phyloP scores from a whole-genome alignment of 2,888 invertebrate genomes.

The Papilio demoleus region DNA sequence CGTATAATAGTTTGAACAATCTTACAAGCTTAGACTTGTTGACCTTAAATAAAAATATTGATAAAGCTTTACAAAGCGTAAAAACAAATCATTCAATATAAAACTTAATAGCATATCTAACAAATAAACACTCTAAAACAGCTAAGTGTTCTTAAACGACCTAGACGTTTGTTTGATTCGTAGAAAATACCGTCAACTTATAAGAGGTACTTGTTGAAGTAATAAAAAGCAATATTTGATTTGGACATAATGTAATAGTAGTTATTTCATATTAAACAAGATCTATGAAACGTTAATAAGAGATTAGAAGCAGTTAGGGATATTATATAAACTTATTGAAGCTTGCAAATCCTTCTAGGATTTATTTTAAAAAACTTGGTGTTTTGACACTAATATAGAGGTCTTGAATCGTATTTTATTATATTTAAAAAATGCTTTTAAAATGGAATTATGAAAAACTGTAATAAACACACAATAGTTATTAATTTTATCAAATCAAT shows the following conservation, averaged over 20 bases:
- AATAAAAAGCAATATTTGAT: not conserved
- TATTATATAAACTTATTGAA: not conserved
- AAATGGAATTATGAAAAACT: not conserved
- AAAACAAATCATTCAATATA: not conserved
- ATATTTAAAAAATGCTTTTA: not conserved
- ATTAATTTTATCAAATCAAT: constrained; percentile 46
- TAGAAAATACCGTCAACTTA: not conserved
- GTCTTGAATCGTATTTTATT: not conserved
- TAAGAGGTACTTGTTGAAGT: not conserved
- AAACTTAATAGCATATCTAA: not conserved
- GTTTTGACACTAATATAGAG: not conserved
- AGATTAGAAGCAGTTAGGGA: too few relatives aligned
- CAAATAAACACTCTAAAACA: not conserved
- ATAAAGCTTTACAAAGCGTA: not conserved
- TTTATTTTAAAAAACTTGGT: not conserved
- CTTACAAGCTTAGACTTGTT: not conserved
- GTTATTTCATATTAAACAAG: not conserved
- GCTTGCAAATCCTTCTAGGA: not conserved
- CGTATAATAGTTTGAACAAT: not conserved
- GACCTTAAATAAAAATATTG: not conserved
- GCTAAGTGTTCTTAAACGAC: constrained; percentile 3
- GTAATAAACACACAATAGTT: constrained; percentile 6
- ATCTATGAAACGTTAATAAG: too few relatives aligned
- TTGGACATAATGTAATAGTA: not conserved
- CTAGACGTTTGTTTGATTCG: not conserved